These are phyloP conservation scores for Tetraodon nigroviridis DNA, from an alignment of 2,113 vertebrate genomes.

Conservation along the genomic window DNA sequence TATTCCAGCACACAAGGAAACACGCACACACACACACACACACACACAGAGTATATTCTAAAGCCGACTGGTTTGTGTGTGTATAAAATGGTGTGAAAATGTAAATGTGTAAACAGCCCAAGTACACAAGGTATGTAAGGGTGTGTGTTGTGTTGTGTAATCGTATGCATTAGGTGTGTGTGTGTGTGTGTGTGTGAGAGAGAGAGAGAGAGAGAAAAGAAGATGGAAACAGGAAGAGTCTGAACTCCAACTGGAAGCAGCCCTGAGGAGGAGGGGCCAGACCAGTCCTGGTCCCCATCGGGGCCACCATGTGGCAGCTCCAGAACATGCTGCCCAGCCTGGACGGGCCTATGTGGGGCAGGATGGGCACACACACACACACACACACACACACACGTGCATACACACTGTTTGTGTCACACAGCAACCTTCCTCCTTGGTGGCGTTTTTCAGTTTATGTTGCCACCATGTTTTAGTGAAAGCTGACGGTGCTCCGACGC, in stretches of 20 bases:
- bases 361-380: constrained; percentile 58
- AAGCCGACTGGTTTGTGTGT: constrained; percentile 19
- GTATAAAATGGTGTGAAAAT: constrained; percentile 25
- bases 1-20: constrained; percentile 45
- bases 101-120: constrained; percentile 21
- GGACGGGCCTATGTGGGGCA: constrained; percentile 51
- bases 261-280: constrained; percentile 37
- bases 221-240: constrained; percentile 21
- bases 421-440: constrained; percentile 32
- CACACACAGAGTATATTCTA: constrained; percentile 1
- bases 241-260: constrained; percentile 31
- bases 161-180: constrained; percentile 15
- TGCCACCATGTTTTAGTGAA: constrained; percentile 21
- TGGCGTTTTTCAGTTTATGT: constrained; percentile 29
- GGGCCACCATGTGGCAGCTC: constrained; percentile 59
- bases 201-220: too few relatives aligned
- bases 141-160: too few relatives aligned
- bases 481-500: constrained; percentile 26
- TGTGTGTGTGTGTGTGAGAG: constrained; percentile 34
- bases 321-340: constrained; percentile 51
- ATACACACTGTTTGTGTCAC: constrained; percentile 48
- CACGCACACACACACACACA: not conserved
- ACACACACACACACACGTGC: constrained; percentile 43
- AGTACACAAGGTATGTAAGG: constrained; percentile 19
- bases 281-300: constrained; percentile 53